Conservation (phyloP, 2,888 invertebrate species). For the Xanthia togata region DNA sequence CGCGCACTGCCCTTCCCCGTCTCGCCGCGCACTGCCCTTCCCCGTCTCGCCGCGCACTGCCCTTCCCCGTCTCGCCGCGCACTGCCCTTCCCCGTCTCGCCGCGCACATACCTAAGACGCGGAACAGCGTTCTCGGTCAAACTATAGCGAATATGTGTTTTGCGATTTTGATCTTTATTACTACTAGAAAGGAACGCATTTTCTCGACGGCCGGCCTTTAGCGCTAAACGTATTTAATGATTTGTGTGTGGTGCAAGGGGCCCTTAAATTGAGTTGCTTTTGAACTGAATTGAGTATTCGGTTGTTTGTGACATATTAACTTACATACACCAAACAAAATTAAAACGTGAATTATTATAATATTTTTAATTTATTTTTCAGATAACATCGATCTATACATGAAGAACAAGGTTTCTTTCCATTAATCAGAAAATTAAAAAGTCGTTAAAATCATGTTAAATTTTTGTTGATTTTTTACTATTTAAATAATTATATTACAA, state of each 20-base stretch:
- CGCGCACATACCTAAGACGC: no score
- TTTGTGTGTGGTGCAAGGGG: neutral
- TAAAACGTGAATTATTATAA: neutral
- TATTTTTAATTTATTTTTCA: constrained; percentile 31
- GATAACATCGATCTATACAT: constrained; percentile 53
- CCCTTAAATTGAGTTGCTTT: neutral
- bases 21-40: no score
- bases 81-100: no score
- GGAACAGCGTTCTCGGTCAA: no score
- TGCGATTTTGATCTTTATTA: no score
- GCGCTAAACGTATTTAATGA: neutral
- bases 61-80: no score
- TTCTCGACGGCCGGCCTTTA: neutral
- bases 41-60: no score
- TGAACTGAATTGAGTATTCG: neutral
- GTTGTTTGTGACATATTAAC: neutral
- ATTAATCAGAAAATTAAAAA: constrained; percentile 9
- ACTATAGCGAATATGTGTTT: no score
- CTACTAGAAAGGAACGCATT: no score
- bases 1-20: no score
- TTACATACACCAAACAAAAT: neutral
- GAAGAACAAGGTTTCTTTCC: constrained; percentile 53
- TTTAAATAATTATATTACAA: neutral
- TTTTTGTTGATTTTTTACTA: neutral
- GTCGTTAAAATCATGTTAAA: neutral